Conservation (phyloP, 2,888 invertebrate species). For the Dicranocentrus wangi region DNA sequence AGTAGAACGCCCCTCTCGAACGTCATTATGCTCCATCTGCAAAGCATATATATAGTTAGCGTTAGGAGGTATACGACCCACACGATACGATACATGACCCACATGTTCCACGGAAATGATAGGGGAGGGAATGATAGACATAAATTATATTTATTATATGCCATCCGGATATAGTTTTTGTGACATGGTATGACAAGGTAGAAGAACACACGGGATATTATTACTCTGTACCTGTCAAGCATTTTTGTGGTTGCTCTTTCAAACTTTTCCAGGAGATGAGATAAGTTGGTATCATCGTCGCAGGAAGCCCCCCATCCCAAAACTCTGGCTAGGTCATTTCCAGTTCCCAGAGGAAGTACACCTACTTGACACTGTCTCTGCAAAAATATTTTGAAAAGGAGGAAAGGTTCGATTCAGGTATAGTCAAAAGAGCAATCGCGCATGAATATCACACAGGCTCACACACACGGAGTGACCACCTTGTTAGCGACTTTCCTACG, state of each 20-base stretch:
- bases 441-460: not conserved
- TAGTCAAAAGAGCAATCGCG: no score
- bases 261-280: constrained; percentile 92
- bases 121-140: no score
- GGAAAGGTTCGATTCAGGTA: not conserved
- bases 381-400: constrained; percentile 3
- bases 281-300: constrained; percentile 94
- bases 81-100: no score
- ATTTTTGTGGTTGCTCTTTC: constrained; percentile 98
- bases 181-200: no score
- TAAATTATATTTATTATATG: no score
- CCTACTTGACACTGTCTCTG: constrained; percentile 95
- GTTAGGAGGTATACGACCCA: no score
- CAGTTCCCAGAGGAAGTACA: constrained; percentile 95
- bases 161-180: no score
- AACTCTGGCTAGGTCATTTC: constrained; percentile 95
- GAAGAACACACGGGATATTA: no score
- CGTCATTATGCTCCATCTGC: constrained; percentile 94
- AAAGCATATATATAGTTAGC: no score
- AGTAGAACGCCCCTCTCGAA: constrained; percentile 76
- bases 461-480: no score
- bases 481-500: no score
- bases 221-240: constrained; percentile 91
- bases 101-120: no score
- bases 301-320: constrained; percentile 97